Percentiles rank a stretch among this genome's conserved stretches.
Evolutionary conservation across 1,140 invertebrate genomes (phyloP).

Genomic region (Heterodera carotae): DNA sequence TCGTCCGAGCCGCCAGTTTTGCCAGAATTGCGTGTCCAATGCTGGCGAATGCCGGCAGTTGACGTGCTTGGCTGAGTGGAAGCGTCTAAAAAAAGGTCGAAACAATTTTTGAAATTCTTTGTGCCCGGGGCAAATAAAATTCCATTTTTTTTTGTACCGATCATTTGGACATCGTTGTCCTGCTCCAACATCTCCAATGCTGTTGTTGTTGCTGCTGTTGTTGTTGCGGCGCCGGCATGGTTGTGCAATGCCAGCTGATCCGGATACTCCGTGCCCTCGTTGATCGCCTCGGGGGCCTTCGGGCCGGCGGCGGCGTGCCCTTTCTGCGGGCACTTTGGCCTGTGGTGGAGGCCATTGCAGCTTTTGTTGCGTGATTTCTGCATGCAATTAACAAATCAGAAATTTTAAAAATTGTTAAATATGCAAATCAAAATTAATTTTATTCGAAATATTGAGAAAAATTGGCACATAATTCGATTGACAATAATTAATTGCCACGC

Average conservation of each 20-base stretch:
- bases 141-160: not conserved
- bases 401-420: not conserved
- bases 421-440: constrained; percentile 7
- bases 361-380: constrained; percentile 13
- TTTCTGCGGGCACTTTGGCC: constrained; percentile 3
- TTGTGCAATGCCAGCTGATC: constrained; percentile 4
- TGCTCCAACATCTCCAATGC: not conserved
- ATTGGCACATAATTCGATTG: too few relatives aligned
- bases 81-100: not conserved
- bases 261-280: constrained; percentile 17
- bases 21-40: not conserved
- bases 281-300: not conserved
- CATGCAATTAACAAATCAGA: not conserved
- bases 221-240: not conserved
- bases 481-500: too few relatives aligned
- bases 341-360: constrained; percentile 31
- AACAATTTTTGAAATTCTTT: too few relatives aligned
- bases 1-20: not conserved
- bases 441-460: too few relatives aligned
- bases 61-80: constrained; percentile 6
- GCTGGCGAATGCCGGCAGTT: not conserved
- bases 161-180: not conserved
- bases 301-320: not conserved
- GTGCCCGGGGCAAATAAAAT: too few relatives aligned
- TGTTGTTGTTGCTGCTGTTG: not conserved